Percentiles rank a stretch among this genome's conserved stretches.
These are phyloP conservation scores for Rhea americana DNA, from an alignment of 2,113 vertebrate genomes.

Conservation along the genomic window DNA sequence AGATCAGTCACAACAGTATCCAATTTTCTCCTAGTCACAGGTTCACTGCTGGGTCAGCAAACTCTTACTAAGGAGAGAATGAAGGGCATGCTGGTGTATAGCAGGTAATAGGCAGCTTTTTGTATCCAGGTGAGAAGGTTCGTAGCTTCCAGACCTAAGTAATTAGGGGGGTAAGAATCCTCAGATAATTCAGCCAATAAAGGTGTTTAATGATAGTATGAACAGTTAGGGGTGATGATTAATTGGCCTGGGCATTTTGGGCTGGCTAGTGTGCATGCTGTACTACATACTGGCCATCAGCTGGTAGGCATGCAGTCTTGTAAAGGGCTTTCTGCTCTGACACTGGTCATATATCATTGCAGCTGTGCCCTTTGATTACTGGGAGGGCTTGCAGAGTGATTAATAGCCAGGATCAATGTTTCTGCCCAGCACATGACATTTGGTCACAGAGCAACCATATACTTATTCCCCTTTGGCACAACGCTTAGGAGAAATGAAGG, in stretches of 20 bases:
- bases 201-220: conserved; percentile 87
- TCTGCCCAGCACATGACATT: conserved; percentile 96
- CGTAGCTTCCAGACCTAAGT: conserved; percentile 79
- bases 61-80: conserved; percentile 72
- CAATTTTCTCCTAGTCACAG: conserved; percentile 79
- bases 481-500: conserved; percentile 90
- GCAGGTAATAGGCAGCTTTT: conserved; percentile 81
- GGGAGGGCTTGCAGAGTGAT: conserved; percentile 95
- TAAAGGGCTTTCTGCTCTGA: conserved; percentile 91
- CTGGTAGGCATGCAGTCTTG: conserved; percentile 89
- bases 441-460: conserved; percentile 99
- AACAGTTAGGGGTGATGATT: conserved; percentile 88
- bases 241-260: conserved; percentile 86
- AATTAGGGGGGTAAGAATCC: conserved; percentile 81
- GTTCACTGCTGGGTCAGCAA: conserved; percentile 84
- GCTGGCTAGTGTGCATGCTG: conserved; percentile 79
- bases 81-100: conserved; percentile 71
- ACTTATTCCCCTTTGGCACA: conserved; percentile 91
- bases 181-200: conserved; percentile 86
- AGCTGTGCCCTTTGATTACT: conserved; percentile 97
- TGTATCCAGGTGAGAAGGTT: conserved; percentile 84
- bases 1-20: conserved; percentile 79
- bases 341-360: conserved; percentile 96
- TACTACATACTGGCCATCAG: conserved; percentile 85
- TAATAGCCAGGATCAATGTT: conserved; percentile 98